These are phyloP conservation scores for Rhombomys opimus DNA, from an alignment of 2,113 vertebrate species.

Conservation along the genomic window DNA sequence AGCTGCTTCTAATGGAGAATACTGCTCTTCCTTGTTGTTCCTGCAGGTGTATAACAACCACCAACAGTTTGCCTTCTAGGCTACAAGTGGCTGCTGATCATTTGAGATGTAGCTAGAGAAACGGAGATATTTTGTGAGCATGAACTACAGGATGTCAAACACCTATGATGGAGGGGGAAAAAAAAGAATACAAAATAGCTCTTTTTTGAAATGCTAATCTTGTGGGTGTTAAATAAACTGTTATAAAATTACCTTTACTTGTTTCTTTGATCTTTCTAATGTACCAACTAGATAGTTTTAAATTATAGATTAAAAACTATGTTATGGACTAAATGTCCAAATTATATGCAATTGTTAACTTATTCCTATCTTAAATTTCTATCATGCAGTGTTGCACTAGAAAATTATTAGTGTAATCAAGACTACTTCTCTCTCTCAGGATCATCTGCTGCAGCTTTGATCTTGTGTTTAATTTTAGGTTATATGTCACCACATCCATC, in stretches of 20 bases:
- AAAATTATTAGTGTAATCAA: not conserved
- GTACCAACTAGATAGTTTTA: not conserved
- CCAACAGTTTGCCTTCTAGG: not conserved
- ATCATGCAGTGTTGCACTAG: not conserved
- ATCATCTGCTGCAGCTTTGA: slow-evolving; percentile 29
- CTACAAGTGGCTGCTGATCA: not conserved
- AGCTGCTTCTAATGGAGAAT: not conserved
- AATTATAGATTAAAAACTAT: not conserved
- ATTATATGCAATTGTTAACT: not conserved
- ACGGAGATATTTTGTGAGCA: not conserved
- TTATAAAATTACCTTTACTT: slow-evolving; percentile 5
- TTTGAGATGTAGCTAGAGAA: not conserved
- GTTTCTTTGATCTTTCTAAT: slow-evolving; percentile 14
- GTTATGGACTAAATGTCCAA: not conserved
- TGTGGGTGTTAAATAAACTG: not conserved
- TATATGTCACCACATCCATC: slow-evolving; percentile 98
- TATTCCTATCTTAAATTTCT: not conserved
- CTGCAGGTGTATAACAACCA: not conserved
- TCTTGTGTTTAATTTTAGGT: slow-evolving; percentile 85
- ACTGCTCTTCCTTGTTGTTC: not conserved
- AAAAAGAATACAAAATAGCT: not conserved
- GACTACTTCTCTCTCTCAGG: not conserved
- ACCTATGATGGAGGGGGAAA: not conserved
- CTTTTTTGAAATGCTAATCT: slow-evolving; percentile 10
- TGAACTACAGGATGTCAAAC: not conserved